Evolutionary conservation across 2,888 invertebrate genomes (phyloP), one percentile per base, ranked within the genome.

Genomic region (Heliconius aoede): DNA sequence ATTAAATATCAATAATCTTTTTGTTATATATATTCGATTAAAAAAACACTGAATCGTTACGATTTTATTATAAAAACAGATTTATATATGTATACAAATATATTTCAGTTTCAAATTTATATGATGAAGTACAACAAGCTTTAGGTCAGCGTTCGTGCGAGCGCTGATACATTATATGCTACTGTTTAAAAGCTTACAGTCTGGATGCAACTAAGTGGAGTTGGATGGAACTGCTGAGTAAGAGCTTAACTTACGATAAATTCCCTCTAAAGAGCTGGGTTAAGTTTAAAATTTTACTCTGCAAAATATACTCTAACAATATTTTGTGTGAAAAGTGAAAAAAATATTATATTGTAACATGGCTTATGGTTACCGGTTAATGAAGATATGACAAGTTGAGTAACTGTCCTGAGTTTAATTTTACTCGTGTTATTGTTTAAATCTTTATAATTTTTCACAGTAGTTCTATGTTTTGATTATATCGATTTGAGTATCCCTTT

Each of bases 131-230:
- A 15, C 30, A 69, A 69, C 51, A 21, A 51, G 68, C 68, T 51
- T 51, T 68, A 68, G 51, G 68, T 64, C 64, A 64, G 64, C n/a
- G 64, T 51, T 30, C 51, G 7, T 30, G 68, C 30, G 5, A 69
- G 51, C 68, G 67, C 46, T 51, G 68, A 69, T 69, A 69, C n/a
- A 69, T 69, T 69, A 69, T 69, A 69, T 51, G 51, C 68, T 51
- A 69, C 51, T 51, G 68, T 69, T 69, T 69, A 69, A 69, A 51
- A 69, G 68, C 68, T 69, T 55, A 55, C n/a, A 36, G 68, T 69
- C 51, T 69, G 68, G 30, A 46, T 46, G n/a, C 68, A 69, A 51
- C 30, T 69, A 69, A 69, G 68, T 69, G 21, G n/a, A 68, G 68
- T 21, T 68, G 68, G 46, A 51, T 68, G 46, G 51, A 51, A 68